Percentiles rank a stretch among this genome's conserved stretches.
These are phyloP conservation scores for Erpetoichthys calabaricus DNA, from an alignment of 2,797 vertebrate species.

Conservation along the genomic window DNA sequence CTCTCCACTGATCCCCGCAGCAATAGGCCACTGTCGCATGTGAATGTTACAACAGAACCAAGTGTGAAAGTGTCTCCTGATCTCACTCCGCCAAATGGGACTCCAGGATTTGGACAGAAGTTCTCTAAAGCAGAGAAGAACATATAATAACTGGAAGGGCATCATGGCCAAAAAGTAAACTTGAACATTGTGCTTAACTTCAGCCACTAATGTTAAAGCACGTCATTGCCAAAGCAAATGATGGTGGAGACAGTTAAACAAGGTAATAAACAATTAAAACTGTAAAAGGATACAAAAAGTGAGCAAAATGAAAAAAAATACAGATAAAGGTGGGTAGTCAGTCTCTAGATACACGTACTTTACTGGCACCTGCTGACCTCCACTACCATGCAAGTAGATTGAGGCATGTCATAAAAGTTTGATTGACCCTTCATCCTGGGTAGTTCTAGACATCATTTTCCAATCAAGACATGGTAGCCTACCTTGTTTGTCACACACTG, in stretches of 20 bases:
- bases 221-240: too few species aligned
- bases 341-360: too few species aligned
- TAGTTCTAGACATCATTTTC: neutral
- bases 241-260: too few species aligned
- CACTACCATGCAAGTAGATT: neutral
- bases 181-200: too few species aligned
- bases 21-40: neutral
- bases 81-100: conserved; percentile 5
- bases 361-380: too few species aligned
- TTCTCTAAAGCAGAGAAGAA: conserved; percentile 1
- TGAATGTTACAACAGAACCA: neutral
- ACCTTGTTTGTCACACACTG: conserved; percentile 3
- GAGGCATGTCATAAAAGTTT: neutral
- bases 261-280: too few species aligned
- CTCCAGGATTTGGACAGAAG: conserved; percentile 7
- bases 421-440: neutral
- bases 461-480: neutral
- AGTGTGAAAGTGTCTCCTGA: neutral
- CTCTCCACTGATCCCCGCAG: conserved; percentile 3
- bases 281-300: too few species aligned
- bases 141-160: neutral
- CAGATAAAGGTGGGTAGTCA: too few species aligned
- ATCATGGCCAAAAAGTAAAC: neutral
- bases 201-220: too few species aligned
- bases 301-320: too few species aligned